A percentile compares a stretch with the other conserved stretches of the same genome.
Evolutionary conservation across 1,140 invertebrate species (phyloP).

Genomic region (Macrostomum lignano): DNA sequence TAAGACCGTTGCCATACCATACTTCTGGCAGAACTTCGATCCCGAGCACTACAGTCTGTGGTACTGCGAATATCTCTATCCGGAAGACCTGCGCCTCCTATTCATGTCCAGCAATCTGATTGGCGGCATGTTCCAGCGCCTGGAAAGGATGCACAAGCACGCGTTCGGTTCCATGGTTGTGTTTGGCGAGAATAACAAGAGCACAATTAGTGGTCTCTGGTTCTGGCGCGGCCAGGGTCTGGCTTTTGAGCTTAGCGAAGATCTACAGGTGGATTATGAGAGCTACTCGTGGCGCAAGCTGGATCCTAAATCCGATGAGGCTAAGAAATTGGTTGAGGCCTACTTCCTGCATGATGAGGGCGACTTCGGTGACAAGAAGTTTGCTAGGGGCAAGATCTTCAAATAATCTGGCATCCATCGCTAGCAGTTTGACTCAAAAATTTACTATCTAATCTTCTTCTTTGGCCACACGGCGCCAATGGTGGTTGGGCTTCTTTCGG

Average conservation of each 20-base stretch:
- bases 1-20: conserved; percentile 53
- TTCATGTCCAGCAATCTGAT: conserved; percentile 90
- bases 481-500: too few relatives aligned
- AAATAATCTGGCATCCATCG: too few relatives aligned
- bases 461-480: too few relatives aligned
- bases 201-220: conserved; percentile 77
- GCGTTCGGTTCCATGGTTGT: conserved; percentile 70
- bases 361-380: conserved; percentile 57
- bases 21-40: conserved; percentile 96
- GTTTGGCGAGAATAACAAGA: conserved; percentile 69
- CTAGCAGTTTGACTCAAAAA: too few relatives aligned
- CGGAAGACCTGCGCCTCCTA: conserved; percentile 57
- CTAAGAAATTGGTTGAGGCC: conserved; percentile 60
- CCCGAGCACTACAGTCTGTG: conserved; percentile 83
- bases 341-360: conserved; percentile 78
- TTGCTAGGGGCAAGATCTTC: conserved; percentile 97
- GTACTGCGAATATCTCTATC: conserved; percentile 84
- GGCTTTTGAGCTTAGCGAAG: conserved; percentile 52
- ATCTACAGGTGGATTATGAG: conserved; percentile 90
- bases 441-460: too few relatives aligned
- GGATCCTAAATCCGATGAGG: conserved; percentile 46
- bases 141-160: conserved; percentile 87
- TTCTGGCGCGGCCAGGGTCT: conserved; percentile 78
- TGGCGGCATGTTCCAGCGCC: conserved; percentile 77
- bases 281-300: conserved; percentile 83